A percentile compares a stretch with the other conserved stretches of the same genome.
phyloP scores from a whole-genome alignment of 2,888 invertebrate genomes.

The Erebia palarica region DNA sequence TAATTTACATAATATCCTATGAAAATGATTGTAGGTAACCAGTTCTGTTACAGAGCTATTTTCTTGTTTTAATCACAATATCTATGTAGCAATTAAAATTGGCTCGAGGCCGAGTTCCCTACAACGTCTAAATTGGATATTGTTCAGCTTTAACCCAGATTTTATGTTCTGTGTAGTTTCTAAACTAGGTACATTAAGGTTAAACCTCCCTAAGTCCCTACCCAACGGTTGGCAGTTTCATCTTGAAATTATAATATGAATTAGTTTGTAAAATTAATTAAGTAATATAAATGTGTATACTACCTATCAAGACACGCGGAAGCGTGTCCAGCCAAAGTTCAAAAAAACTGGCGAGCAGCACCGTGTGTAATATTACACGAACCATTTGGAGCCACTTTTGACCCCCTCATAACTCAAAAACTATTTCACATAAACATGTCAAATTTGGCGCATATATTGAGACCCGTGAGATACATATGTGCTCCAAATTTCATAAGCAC shows the following conservation, averaged over 20 bases:
- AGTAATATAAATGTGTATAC: too few relatives aligned
- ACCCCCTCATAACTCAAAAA: too few relatives aligned
- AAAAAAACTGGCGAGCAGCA: too few relatives aligned
- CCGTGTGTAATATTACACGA: too few relatives aligned
- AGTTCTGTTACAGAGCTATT: conserved; percentile 5
- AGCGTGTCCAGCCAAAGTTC: too few relatives aligned
- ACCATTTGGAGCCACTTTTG: too few relatives aligned
- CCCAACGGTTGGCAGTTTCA: conserved; percentile 6
- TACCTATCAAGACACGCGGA: too few relatives aligned
- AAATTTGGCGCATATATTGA: too few relatives aligned
- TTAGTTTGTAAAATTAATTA: background rate
- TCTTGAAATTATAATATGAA: conserved; percentile 16
- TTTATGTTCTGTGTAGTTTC: conserved; percentile 22
- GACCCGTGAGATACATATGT: too few relatives aligned
- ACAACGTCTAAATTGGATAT: conserved; percentile 25
- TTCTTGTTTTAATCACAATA: conserved; percentile 16
- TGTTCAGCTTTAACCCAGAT: conserved; percentile 25
- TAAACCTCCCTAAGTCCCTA: background rate
- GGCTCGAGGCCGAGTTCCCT: conserved; percentile 18
- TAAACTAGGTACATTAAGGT: conserved; percentile 12
- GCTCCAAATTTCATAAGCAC: too few relatives aligned
- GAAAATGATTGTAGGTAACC: conserved; percentile 4
- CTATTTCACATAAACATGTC: too few relatives aligned
- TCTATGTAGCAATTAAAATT: conserved; percentile 23
- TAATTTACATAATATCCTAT: background rate